phyloP scores from a whole-genome alignment of 2,888 invertebrate genomes.

The Patella ulyssiponensis region DNA sequence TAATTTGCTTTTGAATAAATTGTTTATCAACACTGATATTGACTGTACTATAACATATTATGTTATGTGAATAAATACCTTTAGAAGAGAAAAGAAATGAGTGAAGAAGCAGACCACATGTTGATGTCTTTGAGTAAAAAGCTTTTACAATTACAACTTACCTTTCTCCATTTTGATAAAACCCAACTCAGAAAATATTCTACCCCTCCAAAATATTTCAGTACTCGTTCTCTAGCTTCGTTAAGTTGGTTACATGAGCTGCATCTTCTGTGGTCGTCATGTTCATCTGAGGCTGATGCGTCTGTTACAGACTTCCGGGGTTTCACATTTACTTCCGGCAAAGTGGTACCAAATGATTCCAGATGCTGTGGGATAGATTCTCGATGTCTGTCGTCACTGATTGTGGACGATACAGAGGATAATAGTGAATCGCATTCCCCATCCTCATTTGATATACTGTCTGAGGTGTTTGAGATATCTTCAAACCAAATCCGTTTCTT shows the following conservation, averaged over 20 bases:
- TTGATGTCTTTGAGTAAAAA: too few species aligned
- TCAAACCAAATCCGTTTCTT: background rate
- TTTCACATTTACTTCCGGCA: background rate
- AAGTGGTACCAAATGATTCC: slow-evolving; percentile 33
- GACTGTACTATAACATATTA: too few species aligned
- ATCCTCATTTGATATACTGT: background rate
- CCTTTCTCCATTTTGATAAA: slow-evolving; percentile 44
- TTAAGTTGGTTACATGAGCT: slow-evolving; percentile 31
- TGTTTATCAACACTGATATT: too few species aligned
- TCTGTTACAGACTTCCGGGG: background rate
- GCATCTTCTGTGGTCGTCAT: background rate
- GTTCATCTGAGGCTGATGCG: background rate
- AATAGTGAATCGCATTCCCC: background rate
- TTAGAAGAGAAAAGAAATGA: too few species aligned
- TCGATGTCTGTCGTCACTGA: slow-evolving; percentile 3
- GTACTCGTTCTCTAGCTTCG: slow-evolving; percentile 31
- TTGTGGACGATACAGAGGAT: background rate
- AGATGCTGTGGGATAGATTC: slow-evolving; percentile 30
- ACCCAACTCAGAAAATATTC: slow-evolving; percentile 42
- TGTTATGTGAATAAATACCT: too few species aligned
- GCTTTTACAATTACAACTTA: slow-evolving; percentile 19
- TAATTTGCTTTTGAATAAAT: too few species aligned
- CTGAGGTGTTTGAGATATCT: background rate
- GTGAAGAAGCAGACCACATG: too few species aligned
- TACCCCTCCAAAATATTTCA: slow-evolving; percentile 38